Evolutionary conservation across 2,888 invertebrate genomes (phyloP).

Genomic region (Drosophila nr. perissopoda): DNA sequence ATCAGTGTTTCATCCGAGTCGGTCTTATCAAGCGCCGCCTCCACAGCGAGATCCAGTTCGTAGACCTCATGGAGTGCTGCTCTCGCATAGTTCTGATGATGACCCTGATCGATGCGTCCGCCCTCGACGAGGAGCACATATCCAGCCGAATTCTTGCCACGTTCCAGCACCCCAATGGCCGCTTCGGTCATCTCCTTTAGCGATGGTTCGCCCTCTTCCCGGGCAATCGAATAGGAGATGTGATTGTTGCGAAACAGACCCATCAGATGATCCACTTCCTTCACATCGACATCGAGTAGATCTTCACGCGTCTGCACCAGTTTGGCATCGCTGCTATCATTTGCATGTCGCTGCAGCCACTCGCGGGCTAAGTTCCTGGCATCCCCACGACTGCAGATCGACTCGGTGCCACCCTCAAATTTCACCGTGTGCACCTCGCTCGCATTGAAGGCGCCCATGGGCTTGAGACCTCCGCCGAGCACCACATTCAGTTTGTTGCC

Average conservation of each 20-base stretch:
- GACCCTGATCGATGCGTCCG: constrained; percentile 88
- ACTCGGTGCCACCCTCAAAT: constrained; percentile 80
- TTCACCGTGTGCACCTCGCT: constrained; percentile 56
- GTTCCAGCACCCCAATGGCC: constrained; percentile 85
- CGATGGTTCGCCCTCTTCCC: constrained; percentile 86
- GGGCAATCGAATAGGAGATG: constrained; percentile 86
- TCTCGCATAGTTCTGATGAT: constrained; percentile 87
- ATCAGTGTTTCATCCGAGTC: constrained; percentile 87
- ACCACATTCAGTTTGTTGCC: constrained; percentile 88
- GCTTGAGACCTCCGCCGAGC: constrained; percentile 87
- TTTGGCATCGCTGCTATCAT: constrained; percentile 71
- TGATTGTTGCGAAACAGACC: constrained; percentile 87
- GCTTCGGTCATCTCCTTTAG: constrained; percentile 87
- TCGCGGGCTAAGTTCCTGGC: constrained; percentile 86
- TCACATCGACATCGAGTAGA: constrained; percentile 84
- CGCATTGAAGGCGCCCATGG: constrained; percentile 83
- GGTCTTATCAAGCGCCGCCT: constrained; percentile 85
- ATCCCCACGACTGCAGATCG: constrained; percentile 86
- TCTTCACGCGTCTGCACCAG: constrained; percentile 84
- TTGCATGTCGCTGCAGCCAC: constrained; percentile 85
- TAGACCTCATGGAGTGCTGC: constrained; percentile 88
- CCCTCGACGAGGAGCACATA: constrained; percentile 87
- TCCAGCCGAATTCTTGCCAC: constrained; percentile 83
- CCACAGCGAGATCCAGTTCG: constrained; percentile 88
- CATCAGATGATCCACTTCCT: constrained; percentile 85